These are phyloP conservation scores for Rhogogaster chlorosoma DNA, from an alignment of 2,888 invertebrate species.

Conservation along the genomic window DNA sequence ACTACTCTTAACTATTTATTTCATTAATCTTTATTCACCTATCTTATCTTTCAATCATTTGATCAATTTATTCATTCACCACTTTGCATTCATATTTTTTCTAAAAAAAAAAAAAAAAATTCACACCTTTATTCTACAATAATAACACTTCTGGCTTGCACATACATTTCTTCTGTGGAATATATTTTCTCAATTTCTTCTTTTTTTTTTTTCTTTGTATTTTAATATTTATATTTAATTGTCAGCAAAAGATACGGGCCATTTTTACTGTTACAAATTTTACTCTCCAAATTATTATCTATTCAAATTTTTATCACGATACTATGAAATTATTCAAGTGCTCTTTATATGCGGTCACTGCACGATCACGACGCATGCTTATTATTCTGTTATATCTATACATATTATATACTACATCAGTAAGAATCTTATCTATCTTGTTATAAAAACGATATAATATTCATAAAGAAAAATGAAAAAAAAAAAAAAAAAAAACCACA, in stretches of 20 bases:
- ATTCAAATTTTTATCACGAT: constrained; percentile 28
- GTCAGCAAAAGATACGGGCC: constrained; percentile 2
- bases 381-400: not conserved
- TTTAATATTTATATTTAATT: not conserved
- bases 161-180: not conserved
- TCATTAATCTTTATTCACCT: constrained; percentile 36
- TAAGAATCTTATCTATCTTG: not conserved
- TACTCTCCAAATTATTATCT: constrained; percentile 50
- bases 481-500: constrained; percentile 51
- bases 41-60: constrained; percentile 8
- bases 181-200: not conserved
- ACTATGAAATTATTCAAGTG: constrained; percentile 33
- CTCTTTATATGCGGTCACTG: constrained; percentile 50
- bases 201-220: no score
- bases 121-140: not conserved
- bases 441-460: not conserved
- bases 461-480: not conserved
- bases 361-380: constrained; percentile 54
- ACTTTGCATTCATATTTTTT: constrained; percentile 8
- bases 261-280: constrained; percentile 30
- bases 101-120: no score
- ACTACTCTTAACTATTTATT: constrained; percentile 53
- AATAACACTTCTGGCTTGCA: not conserved
- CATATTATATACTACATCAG: no score
- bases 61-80: constrained; percentile 27